Conservation (phyloP, 2,113 vertebrate species). For the Ophthalmolycus amberensis region DNA sequence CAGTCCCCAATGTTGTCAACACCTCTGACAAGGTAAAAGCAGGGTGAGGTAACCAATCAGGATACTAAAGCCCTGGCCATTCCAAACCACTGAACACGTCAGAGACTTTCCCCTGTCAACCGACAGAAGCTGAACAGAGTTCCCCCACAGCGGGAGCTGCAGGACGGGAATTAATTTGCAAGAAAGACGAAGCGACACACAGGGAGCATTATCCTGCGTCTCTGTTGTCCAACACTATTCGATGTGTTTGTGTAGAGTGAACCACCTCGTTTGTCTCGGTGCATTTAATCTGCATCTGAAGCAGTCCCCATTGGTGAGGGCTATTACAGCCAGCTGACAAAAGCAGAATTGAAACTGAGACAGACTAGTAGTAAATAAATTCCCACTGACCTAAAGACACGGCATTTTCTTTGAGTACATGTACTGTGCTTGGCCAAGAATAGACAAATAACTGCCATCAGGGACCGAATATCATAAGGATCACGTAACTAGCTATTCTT, state of each 20-base stretch:
- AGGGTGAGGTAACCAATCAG: slow-evolving; percentile 36
- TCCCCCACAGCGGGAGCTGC: slow-evolving; percentile 7
- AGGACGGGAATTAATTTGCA: slow-evolving; percentile 24
- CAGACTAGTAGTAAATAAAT: slow-evolving; percentile 34
- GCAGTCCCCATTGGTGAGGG: slow-evolving; percentile 23
- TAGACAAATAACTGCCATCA: slow-evolving; percentile 8
- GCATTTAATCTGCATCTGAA: slow-evolving; percentile 48
- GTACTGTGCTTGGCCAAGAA: not conserved
- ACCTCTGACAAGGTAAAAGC: slow-evolving; percentile 41
- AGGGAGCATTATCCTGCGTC: slow-evolving; percentile 24
- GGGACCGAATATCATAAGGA: not conserved
- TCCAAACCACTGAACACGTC: slow-evolving; percentile 35
- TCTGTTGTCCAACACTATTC: slow-evolving; percentile 40
- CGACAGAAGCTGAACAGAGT: not conserved
- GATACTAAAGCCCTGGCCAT: slow-evolving; percentile 14
- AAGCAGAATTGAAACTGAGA: slow-evolving; percentile 34
- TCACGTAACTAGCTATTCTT: slow-evolving; percentile 8
- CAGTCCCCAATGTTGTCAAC: slow-evolving; percentile 1
- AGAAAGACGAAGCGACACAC: slow-evolving; percentile 29
- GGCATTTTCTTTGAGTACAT: slow-evolving; percentile 5
- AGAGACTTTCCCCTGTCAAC: slow-evolving; percentile 37
- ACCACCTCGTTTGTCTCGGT: slow-evolving; percentile 44
- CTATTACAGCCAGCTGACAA: slow-evolving; percentile 40
- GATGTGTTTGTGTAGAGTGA: slow-evolving; percentile 40
- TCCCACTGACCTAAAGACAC: slow-evolving; percentile 8